Evolutionary conservation across 2,113 vertebrate species (phyloP), one percentile per base, ranked within the genome.

Genomic region (Phalacrocorax carbo): DNA sequence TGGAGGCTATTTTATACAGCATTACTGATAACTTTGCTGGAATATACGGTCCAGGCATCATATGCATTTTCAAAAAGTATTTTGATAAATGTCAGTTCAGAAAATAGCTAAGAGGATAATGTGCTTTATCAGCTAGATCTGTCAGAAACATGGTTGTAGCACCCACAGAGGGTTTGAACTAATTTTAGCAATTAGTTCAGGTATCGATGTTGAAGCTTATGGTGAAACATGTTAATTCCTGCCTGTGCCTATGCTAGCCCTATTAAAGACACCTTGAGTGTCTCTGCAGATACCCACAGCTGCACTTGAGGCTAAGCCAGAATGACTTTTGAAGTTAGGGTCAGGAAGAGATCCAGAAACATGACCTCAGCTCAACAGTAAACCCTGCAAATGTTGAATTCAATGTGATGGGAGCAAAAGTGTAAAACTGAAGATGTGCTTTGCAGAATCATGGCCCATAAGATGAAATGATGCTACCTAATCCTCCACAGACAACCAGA

Each of bases 141-240:
- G 25, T 69, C 40, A 85, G 49, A 82, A 94, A 36, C 27, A 18
- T 34, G 25, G 26, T 8, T 69, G 25, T 25, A 75, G 46, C 65
- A 57, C 22, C 77, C 25, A 42, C 0, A 60, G 0, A 57, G 30
- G 65, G 3, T 89, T 83, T 64, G 29, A 89, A 60, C 32, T 60
- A 44, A 71, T 89, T 95, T 94, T 87, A 93, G 61, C 34, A 79
- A 82, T 65, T 79, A 71, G 21, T 94, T 93, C 57, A 76, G 52
- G 27, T 93, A 87, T 72, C 14, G 10, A 40, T 90, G 19, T 44
- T 91, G 78, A 87, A 85, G 27, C 4, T 68, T 34, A n/a, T 27
- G 25, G 40, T 71, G 36, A 91, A 84, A 68, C 12, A 70, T 52
- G 40, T 5, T 27, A 57, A 88, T 52, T 88, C 69, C 71, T 86